phyloP scores from a whole-genome alignment of 1,140 invertebrate genomes.

The Rhynchophorus ferrugineus region DNA sequence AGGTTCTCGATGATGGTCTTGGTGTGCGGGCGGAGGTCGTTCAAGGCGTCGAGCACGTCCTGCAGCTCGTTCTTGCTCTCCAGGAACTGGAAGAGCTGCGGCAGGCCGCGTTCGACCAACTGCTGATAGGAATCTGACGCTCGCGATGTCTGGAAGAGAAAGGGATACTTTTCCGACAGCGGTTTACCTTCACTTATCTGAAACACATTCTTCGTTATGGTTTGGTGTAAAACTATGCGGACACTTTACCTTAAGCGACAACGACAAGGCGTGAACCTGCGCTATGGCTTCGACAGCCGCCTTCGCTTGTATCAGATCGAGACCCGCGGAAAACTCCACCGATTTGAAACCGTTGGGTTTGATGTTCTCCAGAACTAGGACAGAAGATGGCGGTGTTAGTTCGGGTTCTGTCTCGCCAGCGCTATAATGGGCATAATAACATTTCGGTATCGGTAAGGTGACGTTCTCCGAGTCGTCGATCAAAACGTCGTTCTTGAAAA shows the following conservation, averaged over 20 bases:
- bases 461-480: constrained; percentile 33
- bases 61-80: constrained; percentile 54
- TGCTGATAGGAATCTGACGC: constrained; percentile 72
- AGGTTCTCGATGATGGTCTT: constrained; percentile 57
- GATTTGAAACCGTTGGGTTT: constrained; percentile 46
- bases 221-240: no score
- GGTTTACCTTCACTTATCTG: constrained; percentile 48
- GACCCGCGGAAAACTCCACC: constrained; percentile 58
- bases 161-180: constrained; percentile 59
- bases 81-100: constrained; percentile 62
- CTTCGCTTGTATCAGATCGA: constrained; percentile 55
- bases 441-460: constrained; percentile 52
- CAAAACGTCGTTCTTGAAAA: constrained; percentile 45
- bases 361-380: constrained; percentile 57
- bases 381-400: constrained; percentile 50
- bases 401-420: constrained; percentile 41
- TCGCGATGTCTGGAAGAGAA: constrained; percentile 65
- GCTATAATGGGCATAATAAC: constrained; percentile 57
- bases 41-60: constrained; percentile 46
- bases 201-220: constrained; percentile 1
- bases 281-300: constrained; percentile 64
- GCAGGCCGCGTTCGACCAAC: constrained; percentile 63
- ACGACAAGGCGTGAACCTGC: constrained; percentile 59
- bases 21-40: constrained; percentile 49
- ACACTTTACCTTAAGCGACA: constrained; percentile 54